Conservation (phyloP, 2,888 invertebrate species). For the Scotopteryx bipunctaria region DNA sequence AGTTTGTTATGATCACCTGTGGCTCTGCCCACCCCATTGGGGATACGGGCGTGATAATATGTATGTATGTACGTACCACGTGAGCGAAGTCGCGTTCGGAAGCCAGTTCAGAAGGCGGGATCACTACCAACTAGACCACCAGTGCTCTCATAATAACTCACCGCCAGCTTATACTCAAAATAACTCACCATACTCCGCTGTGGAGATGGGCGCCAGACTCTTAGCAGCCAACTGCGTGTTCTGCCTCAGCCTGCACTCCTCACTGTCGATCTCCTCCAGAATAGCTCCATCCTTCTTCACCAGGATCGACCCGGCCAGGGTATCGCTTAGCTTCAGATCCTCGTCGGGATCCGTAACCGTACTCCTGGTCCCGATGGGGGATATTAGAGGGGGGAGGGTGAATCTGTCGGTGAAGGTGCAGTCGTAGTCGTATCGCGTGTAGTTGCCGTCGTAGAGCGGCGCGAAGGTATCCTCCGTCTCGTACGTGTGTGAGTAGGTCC, state of each 20-base stretch:
- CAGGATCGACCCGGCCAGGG: conserved; percentile 54
- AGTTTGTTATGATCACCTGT: no score
- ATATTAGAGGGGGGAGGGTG: conserved; percentile 54
- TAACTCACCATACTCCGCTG: conserved; percentile 58
- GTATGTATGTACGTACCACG: no score
- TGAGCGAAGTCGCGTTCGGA: no score
- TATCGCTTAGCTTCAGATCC: conserved; percentile 42
- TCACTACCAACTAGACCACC: no score
- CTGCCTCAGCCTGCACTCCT: conserved; percentile 38
- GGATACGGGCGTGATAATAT: no score
- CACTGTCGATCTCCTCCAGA: conserved; percentile 54
- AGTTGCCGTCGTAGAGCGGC: conserved; percentile 58
- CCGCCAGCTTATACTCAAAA: background rate
- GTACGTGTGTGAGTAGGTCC: conserved; percentile 48
- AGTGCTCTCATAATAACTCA: background rate
- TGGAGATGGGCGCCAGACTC: conserved; percentile 50
- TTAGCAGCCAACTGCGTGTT: conserved; percentile 47
- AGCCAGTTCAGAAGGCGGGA: no score
- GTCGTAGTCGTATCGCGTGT: conserved; percentile 64
- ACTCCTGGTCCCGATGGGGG: conserved; percentile 44
- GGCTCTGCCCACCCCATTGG: no score
- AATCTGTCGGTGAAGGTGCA: conserved; percentile 62
- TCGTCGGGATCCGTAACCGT: no score
- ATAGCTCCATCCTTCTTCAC: conserved; percentile 55
- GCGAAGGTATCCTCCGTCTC: conserved; percentile 55